These are phyloP conservation scores for Volucella inanis DNA, from an alignment of 2,888 invertebrate species.

Conservation along the genomic window DNA sequence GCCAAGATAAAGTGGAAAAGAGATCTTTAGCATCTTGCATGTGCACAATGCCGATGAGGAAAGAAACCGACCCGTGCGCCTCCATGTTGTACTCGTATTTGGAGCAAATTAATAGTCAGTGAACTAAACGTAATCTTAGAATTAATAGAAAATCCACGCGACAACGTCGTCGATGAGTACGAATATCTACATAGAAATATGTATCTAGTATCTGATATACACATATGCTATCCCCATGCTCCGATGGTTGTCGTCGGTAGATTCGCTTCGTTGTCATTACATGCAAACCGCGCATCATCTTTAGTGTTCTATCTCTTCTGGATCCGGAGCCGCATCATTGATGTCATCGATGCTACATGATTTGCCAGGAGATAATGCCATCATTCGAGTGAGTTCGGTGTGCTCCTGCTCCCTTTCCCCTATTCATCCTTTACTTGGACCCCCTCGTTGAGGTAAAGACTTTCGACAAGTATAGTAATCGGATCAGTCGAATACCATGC, in stretches of 20 bases:
- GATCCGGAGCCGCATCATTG: slow-evolving; percentile 41
- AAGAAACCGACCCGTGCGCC: slow-evolving; percentile 48
- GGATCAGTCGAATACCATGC: slow-evolving; percentile 57
- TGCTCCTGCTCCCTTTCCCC: background rate
- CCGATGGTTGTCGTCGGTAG: background rate
- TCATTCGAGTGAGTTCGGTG: slow-evolving; percentile 39
- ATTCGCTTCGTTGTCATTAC: slow-evolving; percentile 54
- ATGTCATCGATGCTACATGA: slow-evolving; percentile 72
- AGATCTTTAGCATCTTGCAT: slow-evolving; percentile 62
- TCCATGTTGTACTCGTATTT: slow-evolving; percentile 63
- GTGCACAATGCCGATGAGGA: slow-evolving; percentile 37
- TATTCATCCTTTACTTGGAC: background rate
- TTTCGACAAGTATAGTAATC: slow-evolving; percentile 36
- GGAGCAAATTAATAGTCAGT: slow-evolving; percentile 74
- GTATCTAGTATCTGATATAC: no score
- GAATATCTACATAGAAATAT: no score
- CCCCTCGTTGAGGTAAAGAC: background rate
- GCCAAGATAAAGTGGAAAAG: slow-evolving; percentile 40
- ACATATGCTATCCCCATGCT: no score
- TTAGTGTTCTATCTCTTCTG: slow-evolving; percentile 13
- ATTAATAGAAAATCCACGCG: slow-evolving; percentile 75
- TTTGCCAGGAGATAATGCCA: slow-evolving; percentile 67
- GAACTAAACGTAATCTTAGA: slow-evolving; percentile 74
- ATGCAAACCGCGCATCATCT: slow-evolving; percentile 73
- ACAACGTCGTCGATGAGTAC: slow-evolving; percentile 45